Evolutionary conservation across 2,113 vertebrate species (phyloP), one percentile per base, ranked within the genome.

Genomic region (Columba livia): DNA sequence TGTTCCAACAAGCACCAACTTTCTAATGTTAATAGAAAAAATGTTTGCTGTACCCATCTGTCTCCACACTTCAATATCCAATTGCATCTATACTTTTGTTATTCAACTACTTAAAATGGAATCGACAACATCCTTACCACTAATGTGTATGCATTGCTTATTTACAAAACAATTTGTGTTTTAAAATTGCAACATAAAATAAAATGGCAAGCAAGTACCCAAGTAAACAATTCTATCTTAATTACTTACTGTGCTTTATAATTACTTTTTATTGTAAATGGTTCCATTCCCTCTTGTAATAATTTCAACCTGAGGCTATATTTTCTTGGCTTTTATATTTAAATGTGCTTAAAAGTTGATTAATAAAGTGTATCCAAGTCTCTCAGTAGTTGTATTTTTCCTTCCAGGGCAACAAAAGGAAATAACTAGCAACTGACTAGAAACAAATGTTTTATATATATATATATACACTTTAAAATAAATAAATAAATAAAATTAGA

Each of bases 351-450:
- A 48, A 44, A 91, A 79, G 26, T 25, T 82, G 10, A 91, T 75
- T 69, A 75, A 85, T 85, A 81, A 81, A 85, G 50, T 44, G 21
- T 23, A 82, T 70, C 57, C 32, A 10, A 74, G 61, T 54, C 47
- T 36, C 44, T 82, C 42, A 85, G 67, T 70, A 72, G 73, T 77
- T 1, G 0, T 65, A 58, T n/a, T 93, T n/a, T 77, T 94, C 66
- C 40, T 73, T 91, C 66, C 66, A 89, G n/a, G 12, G 50, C 47
- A 91, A 85, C 25, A 89, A 67, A 89, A 89, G 40, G 57, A 85
- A 88, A 47, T 79, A 81, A 77, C 58, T 72, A 87, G 53, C 69
- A 94, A 94, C 60, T 88, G 82, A 88, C 85, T 96, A 75, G 85
- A 95, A 97, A 97, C 65, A 90, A 95, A 88, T 80, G 19, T 64